These are phyloP conservation scores for Anthrax anthrax DNA, from an alignment of 2,888 invertebrate species.

Conservation along the genomic window DNA sequence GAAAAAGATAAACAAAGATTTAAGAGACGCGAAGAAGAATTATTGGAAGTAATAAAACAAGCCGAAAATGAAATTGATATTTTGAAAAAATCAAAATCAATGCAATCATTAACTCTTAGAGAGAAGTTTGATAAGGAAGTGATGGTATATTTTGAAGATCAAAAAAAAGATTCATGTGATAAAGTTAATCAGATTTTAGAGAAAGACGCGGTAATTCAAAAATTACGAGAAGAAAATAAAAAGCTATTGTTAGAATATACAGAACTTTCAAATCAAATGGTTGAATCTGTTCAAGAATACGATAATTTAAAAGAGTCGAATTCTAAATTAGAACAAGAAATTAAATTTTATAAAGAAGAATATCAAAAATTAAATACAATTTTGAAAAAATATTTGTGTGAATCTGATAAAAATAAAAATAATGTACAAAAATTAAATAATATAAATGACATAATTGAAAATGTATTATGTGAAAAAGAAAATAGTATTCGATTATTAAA, in stretches of 20 bases:
- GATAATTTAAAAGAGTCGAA: slow-evolving; percentile 33
- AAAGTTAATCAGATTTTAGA: neutral
- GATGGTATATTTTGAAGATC: neutral
- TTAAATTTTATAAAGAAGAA: neutral
- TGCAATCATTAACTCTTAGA: neutral
- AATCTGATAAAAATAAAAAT: too few relatives aligned
- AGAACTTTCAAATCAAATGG: slow-evolving; percentile 40
- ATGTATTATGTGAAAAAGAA: neutral
- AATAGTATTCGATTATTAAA: neutral
- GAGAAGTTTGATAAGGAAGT: neutral
- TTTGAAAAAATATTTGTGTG: neutral
- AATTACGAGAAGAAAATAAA: neutral
- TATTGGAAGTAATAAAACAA: slow-evolving; percentile 37
- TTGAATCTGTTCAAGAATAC: slow-evolving; percentile 42
- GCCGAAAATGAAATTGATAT: slow-evolving; percentile 18
- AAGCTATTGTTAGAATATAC: slow-evolving; percentile 40
- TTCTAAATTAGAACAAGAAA: neutral
- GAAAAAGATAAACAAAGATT: slow-evolving; percentile 39
- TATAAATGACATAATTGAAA: neutral
- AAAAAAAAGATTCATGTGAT: neutral
- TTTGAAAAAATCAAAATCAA: slow-evolving; percentile 8
- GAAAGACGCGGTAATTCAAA: neutral
- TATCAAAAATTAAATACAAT: neutral
- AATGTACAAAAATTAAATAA: too few relatives aligned
- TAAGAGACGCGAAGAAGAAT: slow-evolving; percentile 40